Conservation (phyloP, 2,888 invertebrate species). For the Andrena chrysosceles region DNA sequence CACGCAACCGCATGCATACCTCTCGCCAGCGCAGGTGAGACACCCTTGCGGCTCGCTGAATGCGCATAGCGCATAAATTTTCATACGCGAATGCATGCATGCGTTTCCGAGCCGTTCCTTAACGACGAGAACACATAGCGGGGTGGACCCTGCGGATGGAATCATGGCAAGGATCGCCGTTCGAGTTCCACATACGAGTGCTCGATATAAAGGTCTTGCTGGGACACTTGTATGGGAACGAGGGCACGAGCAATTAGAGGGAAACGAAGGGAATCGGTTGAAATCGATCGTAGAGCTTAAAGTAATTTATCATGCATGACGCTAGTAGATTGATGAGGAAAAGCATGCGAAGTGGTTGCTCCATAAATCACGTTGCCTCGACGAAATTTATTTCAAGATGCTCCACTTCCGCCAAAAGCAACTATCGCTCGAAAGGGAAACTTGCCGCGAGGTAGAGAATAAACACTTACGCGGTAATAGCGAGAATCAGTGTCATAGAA, state of each 20-base stretch:
- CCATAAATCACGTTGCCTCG: no score
- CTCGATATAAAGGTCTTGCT: slow-evolving; percentile 11
- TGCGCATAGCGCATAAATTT: slow-evolving; percentile 61
- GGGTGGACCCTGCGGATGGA: slow-evolving; percentile 31
- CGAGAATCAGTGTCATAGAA: neutral
- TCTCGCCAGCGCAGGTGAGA: slow-evolving; percentile 34
- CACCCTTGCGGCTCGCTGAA: slow-evolving; percentile 31
- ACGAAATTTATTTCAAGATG: no score
- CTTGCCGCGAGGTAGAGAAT: neutral
- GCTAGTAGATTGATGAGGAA: no score
- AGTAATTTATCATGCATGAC: no score
- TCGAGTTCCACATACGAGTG: neutral
- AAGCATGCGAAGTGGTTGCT: no score
- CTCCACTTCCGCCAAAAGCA: neutral
- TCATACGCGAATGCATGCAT: slow-evolving; percentile 33
- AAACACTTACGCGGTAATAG: neutral
- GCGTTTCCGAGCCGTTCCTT: slow-evolving; percentile 47
- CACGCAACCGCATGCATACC: slow-evolving; percentile 9
- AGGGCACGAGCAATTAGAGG: neutral
- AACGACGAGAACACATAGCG: slow-evolving; percentile 56
- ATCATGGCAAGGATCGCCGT: slow-evolving; percentile 25
- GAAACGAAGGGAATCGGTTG: neutral
- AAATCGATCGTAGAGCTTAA: neutral
- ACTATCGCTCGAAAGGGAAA: neutral
- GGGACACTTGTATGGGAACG: slow-evolving; percentile 9